These are phyloP conservation scores for Diplolepis rosae DNA, from an alignment of 2,888 invertebrate genomes.

Conservation along the genomic window DNA sequence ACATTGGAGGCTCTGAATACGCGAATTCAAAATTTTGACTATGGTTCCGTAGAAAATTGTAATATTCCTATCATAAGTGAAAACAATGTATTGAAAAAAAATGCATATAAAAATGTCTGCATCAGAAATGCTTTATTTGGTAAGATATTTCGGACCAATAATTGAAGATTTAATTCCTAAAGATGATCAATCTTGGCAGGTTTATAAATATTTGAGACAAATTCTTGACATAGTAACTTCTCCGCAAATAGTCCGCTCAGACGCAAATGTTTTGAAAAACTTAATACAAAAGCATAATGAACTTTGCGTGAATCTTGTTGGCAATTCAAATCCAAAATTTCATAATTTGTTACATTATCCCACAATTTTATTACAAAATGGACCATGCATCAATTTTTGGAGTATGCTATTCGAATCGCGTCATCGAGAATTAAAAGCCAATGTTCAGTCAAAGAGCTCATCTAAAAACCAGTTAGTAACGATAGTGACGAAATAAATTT, in stretches of 20 bases:
- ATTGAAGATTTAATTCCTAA: slow-evolving; percentile 32
- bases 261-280: slow-evolving; percentile 2
- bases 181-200: slow-evolving; percentile 20
- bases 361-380: slow-evolving; percentile 8
- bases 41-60: slow-evolving; percentile 12
- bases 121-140: slow-evolving; percentile 28
- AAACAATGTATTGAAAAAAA: background rate
- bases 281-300: slow-evolving; percentile 8
- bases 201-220: slow-evolving; percentile 28
- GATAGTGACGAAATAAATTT: slow-evolving; percentile 28
- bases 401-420: slow-evolving; percentile 31
- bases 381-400: slow-evolving; percentile 29
- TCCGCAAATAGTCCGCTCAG: background rate
- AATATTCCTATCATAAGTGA: slow-evolving; percentile 32
- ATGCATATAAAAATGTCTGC: slow-evolving; percentile 29
- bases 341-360: slow-evolving; percentile 23
- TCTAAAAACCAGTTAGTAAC: slow-evolving; percentile 23
- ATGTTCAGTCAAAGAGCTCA: slow-evolving; percentile 6
- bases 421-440: slow-evolving; percentile 30
- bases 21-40: slow-evolving; percentile 33
- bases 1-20: slow-evolving; percentile 33
- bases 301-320: background rate
- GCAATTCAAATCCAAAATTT: slow-evolving; percentile 30
- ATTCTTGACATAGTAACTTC: slow-evolving; percentile 22
- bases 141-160: slow-evolving; percentile 31